Conservation (phyloP, 2,797 vertebrate species). For the Sebastes oblongus region DNA sequence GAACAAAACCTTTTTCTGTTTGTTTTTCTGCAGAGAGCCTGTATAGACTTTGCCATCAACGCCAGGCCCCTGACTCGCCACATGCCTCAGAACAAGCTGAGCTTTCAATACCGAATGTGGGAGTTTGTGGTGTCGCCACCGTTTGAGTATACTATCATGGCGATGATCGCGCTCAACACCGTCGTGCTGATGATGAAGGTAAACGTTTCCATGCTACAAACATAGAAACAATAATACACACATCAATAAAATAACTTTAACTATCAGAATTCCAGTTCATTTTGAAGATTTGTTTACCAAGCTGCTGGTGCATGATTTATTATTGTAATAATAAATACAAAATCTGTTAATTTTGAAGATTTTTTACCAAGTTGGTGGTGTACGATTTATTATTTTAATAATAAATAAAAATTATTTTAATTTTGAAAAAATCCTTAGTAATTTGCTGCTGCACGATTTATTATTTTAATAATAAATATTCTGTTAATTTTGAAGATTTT, state of each 20-base stretch:
- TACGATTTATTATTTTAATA: no score
- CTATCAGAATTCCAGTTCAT: no score
- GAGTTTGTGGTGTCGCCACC: constrained; percentile 97
- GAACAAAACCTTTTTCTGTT: neutral
- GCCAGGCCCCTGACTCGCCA: constrained; percentile 94
- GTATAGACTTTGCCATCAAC: constrained; percentile 97
- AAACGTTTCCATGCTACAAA: constrained; percentile 2
- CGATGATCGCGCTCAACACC: constrained; percentile 98
- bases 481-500: no score
- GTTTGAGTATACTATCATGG: constrained; percentile 98
- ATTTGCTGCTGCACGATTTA: no score
- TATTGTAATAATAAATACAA: no score
- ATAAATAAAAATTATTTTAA: no score
- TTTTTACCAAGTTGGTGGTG: no score
- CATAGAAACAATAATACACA: neutral
- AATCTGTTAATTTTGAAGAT: no score
- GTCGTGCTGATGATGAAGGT: constrained; percentile 99
- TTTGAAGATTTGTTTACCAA: no score
- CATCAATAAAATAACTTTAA: neutral
- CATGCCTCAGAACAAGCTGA: constrained; percentile 97
- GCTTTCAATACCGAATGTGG: constrained; percentile 98
- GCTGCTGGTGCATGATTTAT: no score
- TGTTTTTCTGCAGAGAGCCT: constrained; percentile 86
- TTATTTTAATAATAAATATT: no score
- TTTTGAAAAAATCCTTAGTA: no score